These are phyloP conservation scores for Callosobruchus maculatus DNA, from an alignment of 2,888 invertebrate species.

Conservation along the genomic window DNA sequence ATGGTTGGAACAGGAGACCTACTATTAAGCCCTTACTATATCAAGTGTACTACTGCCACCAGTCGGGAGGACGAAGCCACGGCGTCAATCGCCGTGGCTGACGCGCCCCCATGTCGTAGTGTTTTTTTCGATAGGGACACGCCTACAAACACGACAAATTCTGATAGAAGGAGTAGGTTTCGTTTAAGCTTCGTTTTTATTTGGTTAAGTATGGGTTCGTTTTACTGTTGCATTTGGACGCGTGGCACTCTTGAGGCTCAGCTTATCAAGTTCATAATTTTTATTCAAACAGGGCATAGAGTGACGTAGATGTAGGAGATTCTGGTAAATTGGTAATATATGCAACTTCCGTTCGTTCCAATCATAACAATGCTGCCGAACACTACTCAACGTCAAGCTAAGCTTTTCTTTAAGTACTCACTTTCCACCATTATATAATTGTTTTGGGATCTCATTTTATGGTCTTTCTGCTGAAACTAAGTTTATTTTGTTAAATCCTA, in stretches of 20 bases:
- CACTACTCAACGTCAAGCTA: too few relatives aligned
- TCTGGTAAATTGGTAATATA: too few relatives aligned
- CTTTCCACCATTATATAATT: too few relatives aligned
- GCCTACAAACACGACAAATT: neutral
- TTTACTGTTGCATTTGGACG: neutral
- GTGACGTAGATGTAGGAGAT: too few relatives aligned
- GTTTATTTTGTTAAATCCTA: too few relatives aligned
- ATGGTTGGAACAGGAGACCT: conserved; percentile 98
- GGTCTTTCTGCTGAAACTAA: too few relatives aligned
- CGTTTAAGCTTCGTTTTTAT: neutral
- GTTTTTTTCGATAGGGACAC: neutral
- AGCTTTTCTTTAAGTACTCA: too few relatives aligned
- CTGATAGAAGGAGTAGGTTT: neutral
- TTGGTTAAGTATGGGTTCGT: neutral
- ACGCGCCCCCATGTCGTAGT: neutral
- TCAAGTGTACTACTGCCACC: conserved; percentile 36
- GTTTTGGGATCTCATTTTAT: too few relatives aligned
- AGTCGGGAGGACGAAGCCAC: neutral
- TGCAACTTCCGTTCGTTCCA: too few relatives aligned
- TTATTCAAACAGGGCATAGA: too few relatives aligned
- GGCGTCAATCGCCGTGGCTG: neutral
- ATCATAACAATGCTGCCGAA: too few relatives aligned
- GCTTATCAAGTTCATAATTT: too few relatives aligned
- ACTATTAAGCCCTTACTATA: conserved; percentile 67
- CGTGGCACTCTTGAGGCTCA: neutral